Evolutionary conservation across 2,888 invertebrate genomes (phyloP), one percentile per base, ranked within the genome.

Genomic region (Lapara coniferarum): DNA sequence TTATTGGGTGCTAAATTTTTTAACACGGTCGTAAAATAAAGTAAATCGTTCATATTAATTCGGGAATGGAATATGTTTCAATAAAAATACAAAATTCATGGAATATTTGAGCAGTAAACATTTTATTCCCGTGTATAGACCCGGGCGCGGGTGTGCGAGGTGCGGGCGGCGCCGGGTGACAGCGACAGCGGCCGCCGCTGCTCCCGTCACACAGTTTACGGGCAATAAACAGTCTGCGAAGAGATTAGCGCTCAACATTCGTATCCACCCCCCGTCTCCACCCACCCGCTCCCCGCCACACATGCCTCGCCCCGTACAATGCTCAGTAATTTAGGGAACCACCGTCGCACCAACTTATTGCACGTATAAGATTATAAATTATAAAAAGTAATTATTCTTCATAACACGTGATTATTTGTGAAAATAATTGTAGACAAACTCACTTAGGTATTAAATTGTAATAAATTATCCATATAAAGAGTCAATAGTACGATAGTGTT

Each of bases 11-110:
- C 5, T 57, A 66, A 69, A 37, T 19, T 56, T 66, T 66, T 69
- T 66, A 69, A 69, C 57, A 30, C 5, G n/a, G 13, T 49, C 69
- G 55, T 69, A 69, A 69, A 69, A 51, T 57, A 51, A 53, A 49
- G 5, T n/a, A 53, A 57, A 69, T 69, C 13, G 19, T 49, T 63
- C 63, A 49, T 49, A 69, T 66, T 66, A 66, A 66, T 57, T 37
- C 51, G 13, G 14, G 13, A n/a, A 19, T 56, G 12, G 66, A 69
- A 69, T 69, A 49, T 55, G 52, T 52, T 68, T 59, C 51, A 59
- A 68, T 59, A 68, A 68, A 58, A 51, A 59, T 37, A 59, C 58
- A 37, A 37, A 37, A 57, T 49, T 57, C 46, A 56, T 66, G 66
- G 53, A 53, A 67, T 67, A 51, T 57, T 57, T 25, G 51, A 37